Conservation (phyloP, 92 coral and sea anemone genomes). For the Palythoa heliodiscus region DNA sequence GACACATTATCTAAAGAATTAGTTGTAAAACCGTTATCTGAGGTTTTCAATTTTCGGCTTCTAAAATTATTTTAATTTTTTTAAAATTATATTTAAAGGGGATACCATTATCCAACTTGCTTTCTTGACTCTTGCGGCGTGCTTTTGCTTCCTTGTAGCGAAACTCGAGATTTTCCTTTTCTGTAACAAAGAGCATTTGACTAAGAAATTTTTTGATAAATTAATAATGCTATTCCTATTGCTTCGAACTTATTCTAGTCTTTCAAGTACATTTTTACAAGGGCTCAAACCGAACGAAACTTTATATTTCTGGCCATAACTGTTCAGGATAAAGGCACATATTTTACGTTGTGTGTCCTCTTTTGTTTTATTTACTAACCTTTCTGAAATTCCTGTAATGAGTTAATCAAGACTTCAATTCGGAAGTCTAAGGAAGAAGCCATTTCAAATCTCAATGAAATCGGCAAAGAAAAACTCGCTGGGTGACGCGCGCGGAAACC, state of each 20-base stretch:
- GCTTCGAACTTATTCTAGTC: too few species aligned
- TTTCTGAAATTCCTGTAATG: constrained; percentile 75
- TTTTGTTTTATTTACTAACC: constrained; percentile 44
- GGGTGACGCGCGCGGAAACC: constrained; percentile 28
- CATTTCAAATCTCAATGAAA: constrained; percentile 21
- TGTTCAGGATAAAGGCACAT: not conserved
- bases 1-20: too few species aligned
- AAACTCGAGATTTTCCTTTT: constrained; percentile 63
- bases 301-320: not conserved
- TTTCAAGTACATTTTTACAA: too few species aligned
- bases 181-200: constrained; percentile 21
- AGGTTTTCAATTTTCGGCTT: not conserved
- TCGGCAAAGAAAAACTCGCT: not conserved
- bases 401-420: constrained; percentile 75
- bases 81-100: not conserved
- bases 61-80: not conserved
- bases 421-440: constrained; percentile 76
- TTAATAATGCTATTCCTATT: too few species aligned
- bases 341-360: not conserved
- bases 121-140: constrained; percentile 64
- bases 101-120: constrained; percentile 65
- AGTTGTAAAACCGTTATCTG: too few species aligned
- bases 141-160: constrained; percentile 62
- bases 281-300: not conserved
- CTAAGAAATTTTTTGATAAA: too few species aligned